A percentile compares a stretch with the other conserved stretches of the same genome.
These are phyloP conservation scores for Anagyrus pseudococci DNA, from an alignment of 2,888 invertebrate species.

Conservation along the genomic window DNA sequence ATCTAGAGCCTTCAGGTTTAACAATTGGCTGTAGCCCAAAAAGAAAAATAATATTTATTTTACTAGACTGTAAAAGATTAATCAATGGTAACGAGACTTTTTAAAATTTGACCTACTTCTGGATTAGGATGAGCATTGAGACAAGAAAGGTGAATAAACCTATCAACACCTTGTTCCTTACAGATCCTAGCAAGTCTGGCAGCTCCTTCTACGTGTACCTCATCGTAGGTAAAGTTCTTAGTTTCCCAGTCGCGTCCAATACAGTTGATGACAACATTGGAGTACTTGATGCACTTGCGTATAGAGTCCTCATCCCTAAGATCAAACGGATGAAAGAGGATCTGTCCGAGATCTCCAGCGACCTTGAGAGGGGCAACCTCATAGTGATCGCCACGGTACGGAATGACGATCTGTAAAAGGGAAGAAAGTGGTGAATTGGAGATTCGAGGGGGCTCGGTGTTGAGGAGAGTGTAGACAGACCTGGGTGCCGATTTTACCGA, in stretches of 20 bases:
- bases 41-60: conserved; percentile 3
- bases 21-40: conserved; percentile 65
- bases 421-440: too few species aligned
- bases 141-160: conserved; percentile 90
- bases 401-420: conserved; percentile 80
- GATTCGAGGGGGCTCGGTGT: too few species aligned
- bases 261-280: conserved; percentile 96
- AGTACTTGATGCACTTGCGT: conserved; percentile 85
- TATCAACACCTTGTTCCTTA: conserved; percentile 82
- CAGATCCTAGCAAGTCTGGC: conserved; percentile 79
- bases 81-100: not conserved
- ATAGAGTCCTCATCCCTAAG: conserved; percentile 87
- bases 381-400: conserved; percentile 89
- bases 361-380: conserved; percentile 81
- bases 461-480: conserved; percentile 38
- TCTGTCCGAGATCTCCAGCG: conserved; percentile 93
- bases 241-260: conserved; percentile 94
- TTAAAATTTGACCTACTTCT: conserved; percentile 48
- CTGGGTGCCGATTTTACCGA: conserved; percentile 88
- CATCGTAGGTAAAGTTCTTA: conserved; percentile 83
- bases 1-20: conserved; percentile 77
- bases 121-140: conserved; percentile 81
- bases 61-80: not conserved
- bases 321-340: conserved; percentile 86
- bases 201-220: conserved; percentile 88